These are phyloP conservation scores for Leptocoma aspasia DNA, from an alignment of 2,113 vertebrate genomes.

Conservation along the genomic window DNA sequence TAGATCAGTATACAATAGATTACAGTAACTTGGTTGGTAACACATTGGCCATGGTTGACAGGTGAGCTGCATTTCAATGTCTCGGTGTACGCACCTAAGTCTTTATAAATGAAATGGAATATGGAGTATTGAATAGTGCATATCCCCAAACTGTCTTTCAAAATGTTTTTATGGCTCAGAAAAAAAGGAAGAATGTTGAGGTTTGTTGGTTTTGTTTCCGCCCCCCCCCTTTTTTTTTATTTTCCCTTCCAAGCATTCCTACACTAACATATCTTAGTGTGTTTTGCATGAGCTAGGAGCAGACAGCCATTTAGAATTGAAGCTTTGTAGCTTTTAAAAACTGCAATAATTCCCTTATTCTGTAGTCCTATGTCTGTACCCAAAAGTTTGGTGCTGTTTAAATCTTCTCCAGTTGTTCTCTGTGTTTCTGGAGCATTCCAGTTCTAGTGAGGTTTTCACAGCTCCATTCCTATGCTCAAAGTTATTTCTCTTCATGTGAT, in stretches of 20 bases:
- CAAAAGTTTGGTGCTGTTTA: background rate
- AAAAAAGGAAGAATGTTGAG: background rate
- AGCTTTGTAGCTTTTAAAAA: background rate
- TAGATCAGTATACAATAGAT: background rate
- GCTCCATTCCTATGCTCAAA: background rate
- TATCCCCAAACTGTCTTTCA: background rate
- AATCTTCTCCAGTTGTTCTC: background rate
- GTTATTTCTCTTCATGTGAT: background rate
- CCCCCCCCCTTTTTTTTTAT: rapidly evolving
- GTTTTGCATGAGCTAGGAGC: background rate
- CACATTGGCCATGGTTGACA: background rate
- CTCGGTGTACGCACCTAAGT: background rate
- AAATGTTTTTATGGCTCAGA: background rate
- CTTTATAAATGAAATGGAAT: background rate
- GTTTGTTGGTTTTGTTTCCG: rapidly evolving
- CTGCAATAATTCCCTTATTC: background rate
- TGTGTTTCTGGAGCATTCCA: background rate
- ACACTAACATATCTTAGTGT: rapidly evolving
- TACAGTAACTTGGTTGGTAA: background rate
- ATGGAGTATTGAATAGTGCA: background rate
- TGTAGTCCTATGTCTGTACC: background rate
- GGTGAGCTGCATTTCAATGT: background rate
- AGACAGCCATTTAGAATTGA: background rate
- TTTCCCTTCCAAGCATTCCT: background rate
- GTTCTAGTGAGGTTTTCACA: background rate